Evolutionary conservation across 2,797 vertebrate genomes (phyloP), one percentile per base, ranked within the genome.

Genomic region (Bucorvus abyssinicus): DNA sequence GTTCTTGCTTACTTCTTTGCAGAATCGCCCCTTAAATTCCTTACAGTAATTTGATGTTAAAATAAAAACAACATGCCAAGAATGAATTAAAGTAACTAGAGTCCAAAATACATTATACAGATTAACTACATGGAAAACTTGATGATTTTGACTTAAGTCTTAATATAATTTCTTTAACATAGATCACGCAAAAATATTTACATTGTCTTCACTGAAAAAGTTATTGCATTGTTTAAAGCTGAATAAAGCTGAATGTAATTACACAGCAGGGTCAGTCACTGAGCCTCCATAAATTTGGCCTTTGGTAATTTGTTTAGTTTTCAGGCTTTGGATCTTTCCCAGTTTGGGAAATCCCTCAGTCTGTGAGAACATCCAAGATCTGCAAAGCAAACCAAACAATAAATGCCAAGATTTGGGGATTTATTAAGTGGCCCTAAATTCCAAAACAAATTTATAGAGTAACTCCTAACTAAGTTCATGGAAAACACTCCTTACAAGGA

Each of bases 401-500:
- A 36, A 47, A 89, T 81, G 44, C 50, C 49, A 21, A 50, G 30
- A 50, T 91, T 60, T 49, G 6, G 18, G 3, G 9, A 53, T 84
- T 79, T 84, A 38, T 73, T 69, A 57, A 76, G 24, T 5, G 3
- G 24, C 50, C 47, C 30, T 49, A 50, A 65, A 92, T 47, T 59
- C 38, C n/a, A 59, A 95, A 49, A 84, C 95, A 55, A 84, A 71
- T 55, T 20, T 92, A 47, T 5, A 61, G 68, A 40, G 75, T 88
- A 91, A 32, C 13, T 64, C 29, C 0, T 64, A 56, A 77, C 47
- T n/a, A 45, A 81, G 81, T 18, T 29, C 63, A 34, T 79, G 78
- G 53, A 87, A 64, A 80, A 85, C 89, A 16, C 59, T 93, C 53
- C 77, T 91, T 79, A 90, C 92, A 95, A 84, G 93, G 56, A 96